Evolutionary conservation across 2,888 invertebrate species (phyloP).

Genomic region (Salpingus planirostris): DNA sequence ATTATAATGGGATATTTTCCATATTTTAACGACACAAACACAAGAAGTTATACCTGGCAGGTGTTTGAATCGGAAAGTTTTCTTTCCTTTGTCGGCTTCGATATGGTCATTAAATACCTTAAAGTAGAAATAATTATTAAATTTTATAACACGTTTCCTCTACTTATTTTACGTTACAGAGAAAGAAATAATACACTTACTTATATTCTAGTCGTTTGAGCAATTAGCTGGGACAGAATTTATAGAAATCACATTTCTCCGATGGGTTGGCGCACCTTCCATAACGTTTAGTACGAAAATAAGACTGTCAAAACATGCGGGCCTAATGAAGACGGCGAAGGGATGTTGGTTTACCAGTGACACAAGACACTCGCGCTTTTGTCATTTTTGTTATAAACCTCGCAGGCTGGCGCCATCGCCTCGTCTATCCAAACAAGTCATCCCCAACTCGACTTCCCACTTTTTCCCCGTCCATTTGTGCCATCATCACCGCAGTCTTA

Average conservation of each 20-base stretch:
- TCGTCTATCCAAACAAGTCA: slow-evolving; percentile 27
- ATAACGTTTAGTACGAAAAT: slow-evolving; percentile 25
- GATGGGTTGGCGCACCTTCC: too few species aligned
- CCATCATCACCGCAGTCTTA: neutral
- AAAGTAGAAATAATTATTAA: too few species aligned
- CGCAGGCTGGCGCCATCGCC: slow-evolving; percentile 25
- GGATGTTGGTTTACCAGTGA: slow-evolving; percentile 22
- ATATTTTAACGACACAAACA: too few species aligned
- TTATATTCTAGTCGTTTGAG: too few species aligned
- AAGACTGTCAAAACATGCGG: slow-evolving; percentile 27
- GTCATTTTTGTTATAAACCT: slow-evolving; percentile 16
- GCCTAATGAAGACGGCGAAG: slow-evolving; percentile 19
- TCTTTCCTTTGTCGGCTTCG: too few species aligned
- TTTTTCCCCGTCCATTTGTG: neutral
- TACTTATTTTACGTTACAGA: too few species aligned
- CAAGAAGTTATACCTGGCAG: too few species aligned
- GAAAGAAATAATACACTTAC: too few species aligned
- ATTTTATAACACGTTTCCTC: too few species aligned
- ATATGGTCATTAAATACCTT: too few species aligned
- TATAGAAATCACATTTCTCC: slow-evolving; percentile 25
- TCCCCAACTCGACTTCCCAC: slow-evolving; percentile 18
- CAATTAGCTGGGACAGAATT: slow-evolving; percentile 21
- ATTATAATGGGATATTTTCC: too few species aligned
- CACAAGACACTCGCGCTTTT: slow-evolving; percentile 26
- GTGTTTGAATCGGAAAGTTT: too few species aligned